phyloP scores from a whole-genome alignment of 2,888 invertebrate species.

The Chironomus tentans region DNA sequence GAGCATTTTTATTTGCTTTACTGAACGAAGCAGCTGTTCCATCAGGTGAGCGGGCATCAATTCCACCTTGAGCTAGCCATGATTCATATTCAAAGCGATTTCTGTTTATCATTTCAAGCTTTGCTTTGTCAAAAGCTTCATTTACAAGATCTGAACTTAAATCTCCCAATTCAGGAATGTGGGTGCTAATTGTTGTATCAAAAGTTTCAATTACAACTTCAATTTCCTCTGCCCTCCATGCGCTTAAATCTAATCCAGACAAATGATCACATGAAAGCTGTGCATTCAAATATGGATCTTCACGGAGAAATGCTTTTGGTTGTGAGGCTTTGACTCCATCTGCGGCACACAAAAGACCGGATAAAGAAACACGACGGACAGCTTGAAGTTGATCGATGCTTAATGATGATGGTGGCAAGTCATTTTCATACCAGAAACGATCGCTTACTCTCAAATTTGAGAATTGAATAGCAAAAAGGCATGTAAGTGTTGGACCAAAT shows the following conservation, averaged over 20 bases:
- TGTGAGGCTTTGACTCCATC: conserved; percentile 63
- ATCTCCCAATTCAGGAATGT: conserved; percentile 53
- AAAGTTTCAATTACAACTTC: conserved; percentile 45
- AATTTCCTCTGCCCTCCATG: conserved; percentile 54
- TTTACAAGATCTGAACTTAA: conserved; percentile 61
- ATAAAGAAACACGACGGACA: conserved; percentile 67
- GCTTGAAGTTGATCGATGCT: conserved; percentile 68
- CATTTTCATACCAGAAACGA: conserved; percentile 93
- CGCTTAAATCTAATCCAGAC: conserved; percentile 53
- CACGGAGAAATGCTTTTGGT: conserved; percentile 74
- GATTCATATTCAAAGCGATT: conserved; percentile 73
- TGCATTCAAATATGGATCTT: conserved; percentile 75
- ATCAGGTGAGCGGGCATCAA: conserved; percentile 75
- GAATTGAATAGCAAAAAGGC: conserved; percentile 75
- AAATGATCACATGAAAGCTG: conserved; percentile 66
- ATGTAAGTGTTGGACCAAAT: conserved; percentile 83
- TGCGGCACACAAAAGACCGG: conserved; percentile 70
- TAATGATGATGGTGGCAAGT: conserved; percentile 78
- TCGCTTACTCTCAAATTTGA: conserved; percentile 74
- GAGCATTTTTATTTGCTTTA: conserved; percentile 75
- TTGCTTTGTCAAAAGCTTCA: conserved; percentile 69
- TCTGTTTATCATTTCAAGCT: conserved; percentile 62
- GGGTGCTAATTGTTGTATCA: conserved; percentile 31
- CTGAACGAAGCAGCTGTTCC: conserved; percentile 86
- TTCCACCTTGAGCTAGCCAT: conserved; percentile 66